phyloP scores from a whole-genome alignment of 1,140 invertebrate genomes.

The Tribolium castaneum region DNA sequence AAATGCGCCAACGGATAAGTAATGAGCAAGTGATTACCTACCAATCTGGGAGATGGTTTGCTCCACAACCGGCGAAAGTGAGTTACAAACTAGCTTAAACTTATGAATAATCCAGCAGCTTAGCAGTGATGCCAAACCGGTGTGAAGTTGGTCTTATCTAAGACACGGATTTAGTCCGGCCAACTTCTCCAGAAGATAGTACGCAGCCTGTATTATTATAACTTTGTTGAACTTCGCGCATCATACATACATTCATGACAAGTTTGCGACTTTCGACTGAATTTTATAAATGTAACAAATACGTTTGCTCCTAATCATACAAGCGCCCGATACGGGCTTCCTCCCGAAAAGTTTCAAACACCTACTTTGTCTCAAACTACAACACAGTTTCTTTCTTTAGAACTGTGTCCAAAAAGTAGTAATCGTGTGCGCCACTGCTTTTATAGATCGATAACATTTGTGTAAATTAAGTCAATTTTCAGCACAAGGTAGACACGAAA shows the following conservation, averaged over 20 bases:
- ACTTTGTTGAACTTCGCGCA: constrained; percentile 52
- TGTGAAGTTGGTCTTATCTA: constrained; percentile 60
- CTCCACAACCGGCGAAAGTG: constrained; percentile 57
- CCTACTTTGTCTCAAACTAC: too few relatives aligned
- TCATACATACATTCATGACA: constrained; percentile 59
- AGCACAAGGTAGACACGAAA: not conserved
- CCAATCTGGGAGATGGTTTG: constrained; percentile 60
- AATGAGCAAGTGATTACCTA: constrained; percentile 63
- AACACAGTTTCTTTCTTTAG: not conserved
- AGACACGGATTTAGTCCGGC: constrained; percentile 56
- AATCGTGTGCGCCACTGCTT: not conserved
- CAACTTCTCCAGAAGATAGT: constrained; percentile 35
- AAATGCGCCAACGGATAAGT: constrained; percentile 59
- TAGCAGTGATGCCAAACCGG: constrained; percentile 59
- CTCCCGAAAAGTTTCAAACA: not conserved
- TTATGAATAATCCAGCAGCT: constrained; percentile 61
- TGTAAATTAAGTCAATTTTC: not conserved
- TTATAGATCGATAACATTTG: not conserved
- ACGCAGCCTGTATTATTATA: constrained; percentile 55
- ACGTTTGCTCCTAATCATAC: constrained; percentile 32
- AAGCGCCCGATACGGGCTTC: not conserved
- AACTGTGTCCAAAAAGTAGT: not conserved
- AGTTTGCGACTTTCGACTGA: constrained; percentile 28
- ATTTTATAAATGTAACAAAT: constrained; percentile 43
- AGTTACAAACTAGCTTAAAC: constrained; percentile 61